Evolutionary conservation across 2,888 invertebrate genomes (phyloP), one percentile per base, ranked within the genome.

Genomic region (Iphiclides podalirius): DNA sequence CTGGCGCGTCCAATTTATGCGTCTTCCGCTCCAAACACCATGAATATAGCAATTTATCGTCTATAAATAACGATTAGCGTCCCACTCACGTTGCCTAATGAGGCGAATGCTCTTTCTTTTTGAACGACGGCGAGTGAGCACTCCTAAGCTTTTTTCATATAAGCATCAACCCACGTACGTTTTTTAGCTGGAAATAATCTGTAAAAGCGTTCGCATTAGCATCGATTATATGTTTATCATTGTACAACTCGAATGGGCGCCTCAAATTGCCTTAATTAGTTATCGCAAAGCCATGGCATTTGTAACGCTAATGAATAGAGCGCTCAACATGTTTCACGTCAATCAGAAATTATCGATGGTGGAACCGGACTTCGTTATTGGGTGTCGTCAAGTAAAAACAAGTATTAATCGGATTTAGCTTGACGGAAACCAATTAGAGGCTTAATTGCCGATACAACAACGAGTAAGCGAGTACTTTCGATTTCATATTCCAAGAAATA

Each of bases 1-100:
- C 76, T 79, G 77, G 81, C 76, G 74, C 74, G 73, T 77, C 78
- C 76, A 80, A 85, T 87, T 85, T 87, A 87, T 85, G 79, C 79
- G 74, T 82, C 80, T 79, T 79, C 79, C 78, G 76, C 78, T 74
- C 70, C 68, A 65, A 69, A 68, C 76, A 78, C 72, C 76, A 75
- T 76, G 75, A 79, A 82, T 78, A 79, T 70, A 73, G 79, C 80
- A 83, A 80, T 84, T 84, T 84, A 81, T 76, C 74, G 71, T 72
- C 73, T 70, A 81, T 85, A 81, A 83, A 79, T 79, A 79, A 64
- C 71, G 75, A 79, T 79, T 79, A 80, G 67, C 72, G 66, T 64
- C 68, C 71, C 67, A 66, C 70, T 65, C 58, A 54, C 61, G 65
- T 58, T 63, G 59, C 59, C 70, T 79, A 76, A 79, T 77, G 71